Conservation (phyloP, 2,113 vertebrate genomes). For the Oreotragus oreotragus region DNA sequence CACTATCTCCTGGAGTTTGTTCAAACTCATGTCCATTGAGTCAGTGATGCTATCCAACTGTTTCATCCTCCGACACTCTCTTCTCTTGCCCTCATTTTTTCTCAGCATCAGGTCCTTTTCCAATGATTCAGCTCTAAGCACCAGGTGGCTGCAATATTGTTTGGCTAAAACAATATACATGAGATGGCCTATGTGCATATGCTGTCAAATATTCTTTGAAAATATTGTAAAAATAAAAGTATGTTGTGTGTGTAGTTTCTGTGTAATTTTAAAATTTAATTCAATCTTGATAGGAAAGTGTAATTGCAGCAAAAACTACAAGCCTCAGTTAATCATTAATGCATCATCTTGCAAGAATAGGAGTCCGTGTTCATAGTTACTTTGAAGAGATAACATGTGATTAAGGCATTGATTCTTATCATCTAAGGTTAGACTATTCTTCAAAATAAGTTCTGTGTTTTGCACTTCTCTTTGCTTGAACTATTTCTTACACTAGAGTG, state of each 20-base stretch:
- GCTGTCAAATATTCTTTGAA: not conserved
- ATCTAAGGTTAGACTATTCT: not conserved
- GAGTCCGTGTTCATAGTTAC: not conserved
- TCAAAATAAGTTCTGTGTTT: not conserved
- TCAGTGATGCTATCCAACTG: not conserved
- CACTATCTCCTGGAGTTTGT: not conserved
- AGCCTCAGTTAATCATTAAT: not conserved
- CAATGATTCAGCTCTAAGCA: not conserved
- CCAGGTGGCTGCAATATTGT: not conserved
- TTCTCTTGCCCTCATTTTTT: not conserved
- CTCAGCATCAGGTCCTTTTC: not conserved
- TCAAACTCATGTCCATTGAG: not conserved
- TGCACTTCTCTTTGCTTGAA: not conserved
- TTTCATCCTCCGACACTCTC: not conserved
- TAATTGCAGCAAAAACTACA: not conserved
- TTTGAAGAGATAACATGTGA: not conserved
- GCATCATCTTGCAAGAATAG: not conserved
- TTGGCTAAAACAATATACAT: not conserved
- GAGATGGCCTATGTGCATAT: not conserved
- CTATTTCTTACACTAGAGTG: not conserved
- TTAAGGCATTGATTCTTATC: not conserved
- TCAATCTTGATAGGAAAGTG: not conserved
- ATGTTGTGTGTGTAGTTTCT: not conserved
- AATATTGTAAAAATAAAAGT: not conserved
- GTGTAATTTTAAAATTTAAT: not conserved